A percentile compares a stretch with the other conserved stretches of the same genome.
Evolutionary conservation across 2,797 vertebrate species (phyloP).

Genomic region (Urophycis tenuis): DNA sequence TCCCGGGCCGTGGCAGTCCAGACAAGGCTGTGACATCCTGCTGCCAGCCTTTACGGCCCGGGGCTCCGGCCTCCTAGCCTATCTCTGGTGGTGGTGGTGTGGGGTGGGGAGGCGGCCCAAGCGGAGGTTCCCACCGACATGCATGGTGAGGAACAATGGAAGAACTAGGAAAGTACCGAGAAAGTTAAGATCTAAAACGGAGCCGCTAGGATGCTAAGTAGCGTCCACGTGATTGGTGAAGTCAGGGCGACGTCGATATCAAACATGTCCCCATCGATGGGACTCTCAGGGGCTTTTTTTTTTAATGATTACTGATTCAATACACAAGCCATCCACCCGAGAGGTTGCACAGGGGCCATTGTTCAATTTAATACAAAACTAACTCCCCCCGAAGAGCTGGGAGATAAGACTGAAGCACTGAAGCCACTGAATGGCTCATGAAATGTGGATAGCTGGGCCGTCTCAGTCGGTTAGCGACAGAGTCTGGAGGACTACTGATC

Average conservation of each 20-base stretch:
- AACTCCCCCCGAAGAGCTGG: conserved; percentile 20
- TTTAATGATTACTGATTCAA: conserved; percentile 15
- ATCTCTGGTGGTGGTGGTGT: neutral
- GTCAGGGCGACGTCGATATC: neutral
- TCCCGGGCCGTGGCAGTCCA: neutral
- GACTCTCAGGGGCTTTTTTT: neutral
- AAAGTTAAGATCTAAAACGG: neutral
- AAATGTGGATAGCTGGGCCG: conserved; percentile 70
- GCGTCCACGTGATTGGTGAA: neutral
- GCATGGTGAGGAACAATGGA: neutral
- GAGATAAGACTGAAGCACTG: conserved; percentile 60
- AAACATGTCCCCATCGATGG: neutral
- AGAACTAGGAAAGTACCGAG: neutral
- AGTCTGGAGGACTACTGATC: conserved; percentile 64
- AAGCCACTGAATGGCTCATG: conserved; percentile 65
- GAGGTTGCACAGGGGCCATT: conserved; percentile 35
- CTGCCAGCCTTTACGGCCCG: conserved; percentile 40
- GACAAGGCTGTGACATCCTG: conserved; percentile 29
- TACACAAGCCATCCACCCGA: conserved; percentile 12
- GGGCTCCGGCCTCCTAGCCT: conserved; percentile 32
- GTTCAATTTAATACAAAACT: conserved; percentile 42
- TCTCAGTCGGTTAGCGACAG: conserved; percentile 68
- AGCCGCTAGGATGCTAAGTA: neutral
- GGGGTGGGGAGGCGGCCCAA: too few species aligned
- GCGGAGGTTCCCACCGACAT: too few species aligned